Percentiles rank a stretch among this genome's conserved stretches.
phyloP scores from a whole-genome alignment of 2,888 invertebrate species.

The Sesamia inferens region DNA sequence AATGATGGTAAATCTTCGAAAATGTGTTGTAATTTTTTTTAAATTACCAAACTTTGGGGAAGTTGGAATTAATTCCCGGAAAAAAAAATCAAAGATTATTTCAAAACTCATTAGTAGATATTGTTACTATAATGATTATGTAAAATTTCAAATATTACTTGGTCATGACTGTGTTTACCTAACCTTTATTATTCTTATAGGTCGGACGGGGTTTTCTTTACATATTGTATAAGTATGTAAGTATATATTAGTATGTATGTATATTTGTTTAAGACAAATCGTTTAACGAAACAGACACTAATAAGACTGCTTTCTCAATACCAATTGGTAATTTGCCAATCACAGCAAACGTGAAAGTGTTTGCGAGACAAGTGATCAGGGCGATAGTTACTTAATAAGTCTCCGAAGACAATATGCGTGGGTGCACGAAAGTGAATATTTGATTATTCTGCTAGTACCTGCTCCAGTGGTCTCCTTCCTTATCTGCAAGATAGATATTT shows the following conservation, averaged over 20 bases:
- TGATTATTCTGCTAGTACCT: slow-evolving; percentile 68
- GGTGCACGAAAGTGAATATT: slow-evolving; percentile 82
- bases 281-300: slow-evolving; percentile 45
- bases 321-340: slow-evolving; percentile 75
- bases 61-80: too few species aligned
- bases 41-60: too few species aligned
- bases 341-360: slow-evolving; percentile 78
- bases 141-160: too few species aligned
- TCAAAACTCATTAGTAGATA: too few species aligned
- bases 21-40: too few species aligned
- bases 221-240: too few species aligned
- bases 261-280: slow-evolving; percentile 27
- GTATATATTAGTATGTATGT: neutral
- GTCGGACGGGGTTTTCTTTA: too few species aligned
- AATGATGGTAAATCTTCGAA: too few species aligned
- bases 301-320: slow-evolving; percentile 67
- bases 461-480: slow-evolving; percentile 54
- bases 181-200: too few species aligned
- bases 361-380: slow-evolving; percentile 73
- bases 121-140: too few species aligned
- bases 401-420: slow-evolving; percentile 76
- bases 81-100: too few species aligned
- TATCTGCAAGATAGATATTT: slow-evolving; percentile 65
- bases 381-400: slow-evolving; percentile 75
- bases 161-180: too few species aligned